A percentile compares a stretch with the other conserved stretches of the same genome.
Evolutionary conservation across 37 sponge, comb jelly and placozoan genomes (phyloP).

Genomic region (Bolinopsis microptera): DNA sequence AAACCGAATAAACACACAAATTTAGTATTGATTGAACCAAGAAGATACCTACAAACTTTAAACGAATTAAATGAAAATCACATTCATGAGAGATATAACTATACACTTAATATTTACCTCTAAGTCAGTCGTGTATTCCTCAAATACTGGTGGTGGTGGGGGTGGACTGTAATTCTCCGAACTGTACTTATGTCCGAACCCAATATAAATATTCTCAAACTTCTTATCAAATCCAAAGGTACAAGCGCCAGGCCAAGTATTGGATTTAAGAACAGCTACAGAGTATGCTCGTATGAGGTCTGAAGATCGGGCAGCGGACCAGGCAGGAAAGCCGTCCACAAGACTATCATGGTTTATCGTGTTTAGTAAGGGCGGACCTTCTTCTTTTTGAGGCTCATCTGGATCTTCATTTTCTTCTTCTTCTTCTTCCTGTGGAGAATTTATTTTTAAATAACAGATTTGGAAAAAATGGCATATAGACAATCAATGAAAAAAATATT

Average conservation of each 20-base stretch:
- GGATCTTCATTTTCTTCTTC: conserved; percentile 87
- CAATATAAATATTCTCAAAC: conserved; percentile 95
- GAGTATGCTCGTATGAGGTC: conserved; percentile 80
- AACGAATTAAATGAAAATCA: too few species aligned
- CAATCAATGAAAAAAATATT: too few species aligned
- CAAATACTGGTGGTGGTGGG: conserved; percentile 84
- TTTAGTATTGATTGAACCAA: too few species aligned
- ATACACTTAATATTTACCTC: background rate
- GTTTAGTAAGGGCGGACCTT: conserved; percentile 88
- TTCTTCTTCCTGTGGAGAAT: conserved; percentile 74
- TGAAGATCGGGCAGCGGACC: conserved; percentile 80
- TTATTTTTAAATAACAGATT: background rate
- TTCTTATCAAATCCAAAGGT: conserved; percentile 79
- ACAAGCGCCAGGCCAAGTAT: conserved; percentile 97
- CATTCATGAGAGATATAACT: background rate
- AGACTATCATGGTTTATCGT: conserved; percentile 80
- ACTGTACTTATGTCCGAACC: conserved; percentile 96
- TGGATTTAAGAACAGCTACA: conserved; percentile 81
- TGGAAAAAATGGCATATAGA: too few species aligned
- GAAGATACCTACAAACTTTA: too few species aligned
- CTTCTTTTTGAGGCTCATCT: conserved; percentile 91
- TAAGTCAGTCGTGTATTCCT: conserved; percentile 85
- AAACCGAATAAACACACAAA: background rate
- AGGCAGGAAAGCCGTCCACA: conserved; percentile 89
- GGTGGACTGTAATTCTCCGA: conserved; percentile 83